Percentiles rank a stretch among this genome's conserved stretches.
These are phyloP conservation scores for Corythornis vintsioides DNA, from an alignment of 2,113 vertebrate species.

Conservation along the genomic window DNA sequence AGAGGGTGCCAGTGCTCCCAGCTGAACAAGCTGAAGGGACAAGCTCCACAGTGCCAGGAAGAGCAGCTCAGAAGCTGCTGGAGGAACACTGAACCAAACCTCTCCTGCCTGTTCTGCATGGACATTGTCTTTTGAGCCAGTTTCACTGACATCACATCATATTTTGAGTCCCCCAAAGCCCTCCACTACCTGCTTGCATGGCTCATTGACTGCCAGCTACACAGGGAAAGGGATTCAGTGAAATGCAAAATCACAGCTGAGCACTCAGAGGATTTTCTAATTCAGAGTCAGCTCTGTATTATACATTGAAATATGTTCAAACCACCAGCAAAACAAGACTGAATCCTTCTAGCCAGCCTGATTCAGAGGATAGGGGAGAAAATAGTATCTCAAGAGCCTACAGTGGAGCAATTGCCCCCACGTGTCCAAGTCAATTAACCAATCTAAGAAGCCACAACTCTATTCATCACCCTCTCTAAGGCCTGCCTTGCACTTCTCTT, in stretches of 20 bases:
- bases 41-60: background rate
- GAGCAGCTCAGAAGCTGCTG: background rate
- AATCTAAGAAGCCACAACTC: background rate
- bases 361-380: background rate
- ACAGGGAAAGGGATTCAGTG: background rate
- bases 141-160: background rate
- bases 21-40: background rate
- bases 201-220: background rate
- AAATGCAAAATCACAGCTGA: background rate
- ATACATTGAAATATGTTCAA: background rate
- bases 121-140: background rate
- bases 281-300: background rate
- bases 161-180: background rate
- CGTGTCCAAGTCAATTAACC: background rate
- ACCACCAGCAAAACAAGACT: background rate
- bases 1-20: background rate
- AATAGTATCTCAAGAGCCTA: background rate
- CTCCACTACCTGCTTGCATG: background rate
- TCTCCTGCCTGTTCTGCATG: background rate
- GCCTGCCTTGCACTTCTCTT: background rate
- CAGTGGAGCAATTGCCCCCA: background rate
- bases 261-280: background rate
- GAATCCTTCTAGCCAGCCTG: background rate
- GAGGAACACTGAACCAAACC: background rate
- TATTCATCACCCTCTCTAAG: background rate